These are phyloP conservation scores for Brachionus manjavacas DNA, from an alignment of 1,140 invertebrate species.

Conservation along the genomic window DNA sequence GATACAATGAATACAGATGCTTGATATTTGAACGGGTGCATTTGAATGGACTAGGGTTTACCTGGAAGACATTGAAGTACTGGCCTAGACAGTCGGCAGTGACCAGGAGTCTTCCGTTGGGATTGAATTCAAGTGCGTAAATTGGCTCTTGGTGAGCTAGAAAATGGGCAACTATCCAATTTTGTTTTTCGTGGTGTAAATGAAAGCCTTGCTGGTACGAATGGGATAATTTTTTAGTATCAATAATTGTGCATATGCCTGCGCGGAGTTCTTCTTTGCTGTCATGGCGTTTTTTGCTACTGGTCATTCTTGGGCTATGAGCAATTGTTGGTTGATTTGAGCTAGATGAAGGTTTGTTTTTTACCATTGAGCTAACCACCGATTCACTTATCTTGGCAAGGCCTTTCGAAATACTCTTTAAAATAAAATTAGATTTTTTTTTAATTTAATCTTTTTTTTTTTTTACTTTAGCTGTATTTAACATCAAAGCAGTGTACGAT, in stretches of 20 bases:
- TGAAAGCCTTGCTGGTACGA: slow-evolving; percentile 43
- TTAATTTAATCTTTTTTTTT: slow-evolving; percentile 25
- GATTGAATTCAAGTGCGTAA: slow-evolving; percentile 82
- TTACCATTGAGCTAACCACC: slow-evolving; percentile 65
- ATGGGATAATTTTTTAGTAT: slow-evolving; percentile 57
- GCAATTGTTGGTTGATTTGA: not conserved
- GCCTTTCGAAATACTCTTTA: slow-evolving; percentile 59
- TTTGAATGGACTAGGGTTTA: slow-evolving; percentile 84
- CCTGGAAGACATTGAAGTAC: slow-evolving; percentile 89
- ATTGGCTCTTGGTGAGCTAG: slow-evolving; percentile 84
- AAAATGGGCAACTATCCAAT: slow-evolving; percentile 80
- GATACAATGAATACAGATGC: slow-evolving; percentile 87
- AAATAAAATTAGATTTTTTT: slow-evolving; percentile 35
- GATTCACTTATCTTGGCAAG: slow-evolving; percentile 78
- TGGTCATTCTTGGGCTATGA: not conserved
- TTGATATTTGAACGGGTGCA: slow-evolving; percentile 82
- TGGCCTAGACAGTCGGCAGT: slow-evolving; percentile 89
- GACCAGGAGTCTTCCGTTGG: slow-evolving; percentile 79
- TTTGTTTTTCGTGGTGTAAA: slow-evolving; percentile 56
- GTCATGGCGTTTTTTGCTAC: not conserved
- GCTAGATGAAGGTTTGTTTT: not conserved
- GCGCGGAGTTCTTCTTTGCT: slow-evolving; percentile 62
- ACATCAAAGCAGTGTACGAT: slow-evolving; percentile 87
- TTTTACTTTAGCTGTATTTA: slow-evolving; percentile 82
- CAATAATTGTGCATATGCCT: slow-evolving; percentile 80